phyloP scores from a whole-genome alignment of 53 echinoderm and acorn worm genomes.

The Holothuria leucospilota region DNA sequence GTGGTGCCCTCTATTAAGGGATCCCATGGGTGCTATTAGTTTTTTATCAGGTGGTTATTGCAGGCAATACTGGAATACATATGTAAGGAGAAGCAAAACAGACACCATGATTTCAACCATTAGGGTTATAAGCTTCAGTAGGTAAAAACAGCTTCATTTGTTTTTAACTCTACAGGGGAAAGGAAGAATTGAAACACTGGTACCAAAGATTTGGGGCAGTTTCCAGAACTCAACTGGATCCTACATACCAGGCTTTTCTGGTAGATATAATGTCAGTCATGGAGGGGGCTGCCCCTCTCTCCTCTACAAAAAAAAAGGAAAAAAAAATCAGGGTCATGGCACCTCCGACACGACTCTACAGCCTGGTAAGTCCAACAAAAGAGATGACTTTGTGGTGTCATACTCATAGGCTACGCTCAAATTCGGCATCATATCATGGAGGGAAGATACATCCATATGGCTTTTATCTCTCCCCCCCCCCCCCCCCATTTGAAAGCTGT shows the following conservation, averaged over 20 bases:
- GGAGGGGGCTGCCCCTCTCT: background rate
- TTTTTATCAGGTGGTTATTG: background rate
- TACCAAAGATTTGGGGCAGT: background rate
- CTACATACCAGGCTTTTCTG: background rate
- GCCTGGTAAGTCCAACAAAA: background rate
- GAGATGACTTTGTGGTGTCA: background rate
- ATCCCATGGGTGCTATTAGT: background rate
- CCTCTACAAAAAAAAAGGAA: background rate
- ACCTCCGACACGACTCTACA: background rate
- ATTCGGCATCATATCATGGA: background rate
- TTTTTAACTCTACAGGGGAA: background rate
- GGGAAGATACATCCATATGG: no score
- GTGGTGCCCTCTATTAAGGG: background rate
- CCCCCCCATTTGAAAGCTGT: no score
- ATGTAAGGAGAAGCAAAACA: background rate
- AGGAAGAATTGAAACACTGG: background rate
- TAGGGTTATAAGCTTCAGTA: no score
- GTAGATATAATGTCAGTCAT: background rate
- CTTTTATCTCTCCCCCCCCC: no score
- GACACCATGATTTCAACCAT: background rate
- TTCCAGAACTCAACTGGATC: background rate
- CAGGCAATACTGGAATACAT: no score
- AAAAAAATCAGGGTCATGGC: background rate
- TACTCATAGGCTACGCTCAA: background rate
- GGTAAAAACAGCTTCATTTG: no score